Evolutionary conservation across 2,888 invertebrate genomes (phyloP).

Genomic region (Troglohyphantes excavatus): DNA sequence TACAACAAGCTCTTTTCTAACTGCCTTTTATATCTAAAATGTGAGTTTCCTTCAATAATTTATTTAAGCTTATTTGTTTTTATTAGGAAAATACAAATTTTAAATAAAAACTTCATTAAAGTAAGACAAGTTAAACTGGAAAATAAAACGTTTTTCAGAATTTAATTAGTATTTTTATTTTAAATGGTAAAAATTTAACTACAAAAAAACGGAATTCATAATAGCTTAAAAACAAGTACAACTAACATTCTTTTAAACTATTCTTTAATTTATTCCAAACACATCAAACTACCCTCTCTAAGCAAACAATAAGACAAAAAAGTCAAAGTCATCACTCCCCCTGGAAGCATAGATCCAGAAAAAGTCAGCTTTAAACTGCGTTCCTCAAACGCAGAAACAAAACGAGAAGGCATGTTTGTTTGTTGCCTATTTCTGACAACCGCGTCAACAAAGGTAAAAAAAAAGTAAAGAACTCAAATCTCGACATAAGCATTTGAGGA

Average conservation of each 20-base stretch:
- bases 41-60: too few relatives aligned
- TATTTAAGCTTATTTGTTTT: too few relatives aligned
- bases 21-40: too few relatives aligned
- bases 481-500: conserved; percentile 40
- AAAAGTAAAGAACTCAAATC: conserved; percentile 24
- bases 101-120: too few relatives aligned
- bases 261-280: not conserved
- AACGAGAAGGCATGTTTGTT: not conserved
- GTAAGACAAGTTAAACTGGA: too few relatives aligned
- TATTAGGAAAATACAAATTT: too few relatives aligned
- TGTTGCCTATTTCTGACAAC: not conserved
- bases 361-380: not conserved
- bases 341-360: not conserved
- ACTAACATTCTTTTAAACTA: not conserved
- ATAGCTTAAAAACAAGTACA: too few relatives aligned
- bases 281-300: not conserved
- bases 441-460: not conserved
- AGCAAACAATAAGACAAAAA: not conserved
- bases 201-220: too few relatives aligned
- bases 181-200: too few relatives aligned
- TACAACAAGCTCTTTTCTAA: too few relatives aligned
- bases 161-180: too few relatives aligned
- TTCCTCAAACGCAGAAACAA: not conserved
- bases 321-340: not conserved
- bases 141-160: too few relatives aligned